These are phyloP conservation scores for Cavia porcellus DNA, from an alignment of 2,113 vertebrate genomes.

Conservation along the genomic window DNA sequence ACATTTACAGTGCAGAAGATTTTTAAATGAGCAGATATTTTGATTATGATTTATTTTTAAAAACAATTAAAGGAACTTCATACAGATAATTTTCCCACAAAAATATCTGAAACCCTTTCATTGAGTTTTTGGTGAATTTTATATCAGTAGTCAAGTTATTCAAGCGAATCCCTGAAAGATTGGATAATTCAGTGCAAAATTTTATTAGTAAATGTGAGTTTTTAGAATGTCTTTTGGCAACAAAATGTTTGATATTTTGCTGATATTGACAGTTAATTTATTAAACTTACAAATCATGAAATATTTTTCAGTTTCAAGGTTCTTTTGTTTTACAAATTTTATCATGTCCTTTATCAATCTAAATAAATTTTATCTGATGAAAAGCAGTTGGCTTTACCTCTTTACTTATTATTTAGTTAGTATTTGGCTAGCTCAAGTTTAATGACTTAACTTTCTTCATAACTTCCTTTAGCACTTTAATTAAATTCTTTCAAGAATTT, in stretches of 20 bases:
- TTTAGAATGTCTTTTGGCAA: constrained; percentile 12
- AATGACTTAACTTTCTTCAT: constrained; percentile 43
- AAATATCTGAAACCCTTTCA: neutral
- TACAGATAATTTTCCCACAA: neutral
- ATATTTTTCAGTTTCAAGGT: neutral
- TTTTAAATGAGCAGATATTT: neutral
- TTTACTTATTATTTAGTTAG: constrained; percentile 40
- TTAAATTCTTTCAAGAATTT: constrained; percentile 53
- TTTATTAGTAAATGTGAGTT: constrained; percentile 25
- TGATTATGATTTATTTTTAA: neutral
- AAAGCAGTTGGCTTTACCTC: neutral
- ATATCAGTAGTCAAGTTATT: neutral
- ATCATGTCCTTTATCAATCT: constrained; percentile 28
- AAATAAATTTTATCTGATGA: constrained; percentile 39
- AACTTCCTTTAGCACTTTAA: constrained; percentile 27
- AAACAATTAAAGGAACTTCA: neutral
- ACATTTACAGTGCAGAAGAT: neutral
- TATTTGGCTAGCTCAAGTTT: constrained; percentile 28
- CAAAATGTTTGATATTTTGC: constrained; percentile 16
- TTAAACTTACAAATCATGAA: constrained; percentile 1
- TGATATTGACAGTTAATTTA: neutral
- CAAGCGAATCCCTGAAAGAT: constrained; percentile 15
- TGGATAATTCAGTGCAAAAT: neutral
- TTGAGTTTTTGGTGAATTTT: neutral
- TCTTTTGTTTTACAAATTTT: neutral